phyloP scores from a whole-genome alignment of 2,113 vertebrate species.

The Neomonachus schauinslandi region DNA sequence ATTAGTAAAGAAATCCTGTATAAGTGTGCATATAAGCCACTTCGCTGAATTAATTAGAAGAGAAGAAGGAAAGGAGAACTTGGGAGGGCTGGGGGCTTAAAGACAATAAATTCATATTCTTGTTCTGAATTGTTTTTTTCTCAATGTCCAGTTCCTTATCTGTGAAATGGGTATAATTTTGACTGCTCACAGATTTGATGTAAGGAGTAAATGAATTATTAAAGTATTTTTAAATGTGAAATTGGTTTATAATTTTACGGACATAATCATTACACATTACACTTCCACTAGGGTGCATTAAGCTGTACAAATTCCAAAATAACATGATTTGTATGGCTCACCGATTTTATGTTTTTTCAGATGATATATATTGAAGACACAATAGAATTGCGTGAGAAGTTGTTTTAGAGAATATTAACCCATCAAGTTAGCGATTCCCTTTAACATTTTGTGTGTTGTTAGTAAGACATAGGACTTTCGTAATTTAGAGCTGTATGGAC shows the following conservation, averaged over 20 bases:
- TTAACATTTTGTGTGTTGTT: slow-evolving; percentile 6
- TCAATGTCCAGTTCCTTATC: slow-evolving; percentile 13
- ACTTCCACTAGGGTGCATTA: background rate
- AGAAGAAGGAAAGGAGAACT: background rate
- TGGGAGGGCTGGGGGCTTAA: background rate
- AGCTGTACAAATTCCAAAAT: slow-evolving; percentile 34
- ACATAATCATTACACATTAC: background rate
- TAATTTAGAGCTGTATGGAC: background rate
- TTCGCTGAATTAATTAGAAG: background rate
- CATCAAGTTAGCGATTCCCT: slow-evolving; percentile 25
- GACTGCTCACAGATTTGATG: slow-evolving; percentile 1
- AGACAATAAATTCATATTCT: background rate
- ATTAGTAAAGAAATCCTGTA: slow-evolving; percentile 9
- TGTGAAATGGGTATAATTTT: slow-evolving; percentile 40
- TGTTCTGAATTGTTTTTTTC: slow-evolving; percentile 3
- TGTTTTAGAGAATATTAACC: slow-evolving; percentile 34
- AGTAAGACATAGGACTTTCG: background rate
- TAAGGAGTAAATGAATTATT: slow-evolving; percentile 38
- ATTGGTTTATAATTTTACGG: slow-evolving; percentile 34
- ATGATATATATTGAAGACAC: background rate
- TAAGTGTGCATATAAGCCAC: background rate
- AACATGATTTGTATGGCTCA: slow-evolving; percentile 13
- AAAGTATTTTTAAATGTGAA: slow-evolving; percentile 64
- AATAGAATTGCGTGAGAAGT: slow-evolving; percentile 10
- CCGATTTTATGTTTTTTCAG: background rate